phyloP scores from a whole-genome alignment of 2,888 invertebrate genomes.

The Lithophane socia region DNA sequence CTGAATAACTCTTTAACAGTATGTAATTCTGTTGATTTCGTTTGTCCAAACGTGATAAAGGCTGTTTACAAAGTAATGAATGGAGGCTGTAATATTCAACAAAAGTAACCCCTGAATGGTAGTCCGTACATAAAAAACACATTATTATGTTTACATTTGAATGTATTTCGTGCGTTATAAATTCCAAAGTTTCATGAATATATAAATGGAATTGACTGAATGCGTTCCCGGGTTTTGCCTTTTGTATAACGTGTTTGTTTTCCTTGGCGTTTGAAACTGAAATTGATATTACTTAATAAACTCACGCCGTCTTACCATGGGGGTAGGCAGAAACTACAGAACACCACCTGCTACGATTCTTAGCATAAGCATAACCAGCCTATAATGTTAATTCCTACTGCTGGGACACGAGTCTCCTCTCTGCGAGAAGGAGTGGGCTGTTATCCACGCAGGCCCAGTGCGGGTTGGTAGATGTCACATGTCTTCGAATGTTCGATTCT shows the following conservation, averaged over 20 bases:
- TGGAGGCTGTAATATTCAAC: constrained; percentile 15
- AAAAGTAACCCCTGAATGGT: constrained; percentile 24
- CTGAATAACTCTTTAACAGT: neutral
- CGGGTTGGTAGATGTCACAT: too few relatives aligned
- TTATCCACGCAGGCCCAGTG: too few relatives aligned
- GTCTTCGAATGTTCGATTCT: too few relatives aligned
- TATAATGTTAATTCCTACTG: too few relatives aligned
- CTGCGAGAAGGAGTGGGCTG: too few relatives aligned
- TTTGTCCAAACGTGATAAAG: constrained; percentile 24
- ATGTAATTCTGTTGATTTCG: constrained; percentile 1
- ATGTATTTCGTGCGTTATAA: constrained; percentile 35
- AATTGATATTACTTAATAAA: neutral
- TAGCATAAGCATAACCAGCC: too few relatives aligned
- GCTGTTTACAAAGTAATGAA: constrained; percentile 25
- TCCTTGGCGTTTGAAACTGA: neutral
- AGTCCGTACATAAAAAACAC: constrained; percentile 34
- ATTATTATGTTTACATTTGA: constrained; percentile 26
- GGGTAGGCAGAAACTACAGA: neutral
- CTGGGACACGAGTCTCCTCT: too few relatives aligned
- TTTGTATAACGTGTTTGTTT: neutral
- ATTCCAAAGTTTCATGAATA: constrained; percentile 32
- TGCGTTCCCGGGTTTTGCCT: neutral
- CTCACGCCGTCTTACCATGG: neutral
- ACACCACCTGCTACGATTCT: neutral
- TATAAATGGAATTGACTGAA: constrained; percentile 10